These are phyloP conservation scores for Leguminivora glycinivorella DNA, from an alignment of 1,140 invertebrate genomes.

Conservation along the genomic window DNA sequence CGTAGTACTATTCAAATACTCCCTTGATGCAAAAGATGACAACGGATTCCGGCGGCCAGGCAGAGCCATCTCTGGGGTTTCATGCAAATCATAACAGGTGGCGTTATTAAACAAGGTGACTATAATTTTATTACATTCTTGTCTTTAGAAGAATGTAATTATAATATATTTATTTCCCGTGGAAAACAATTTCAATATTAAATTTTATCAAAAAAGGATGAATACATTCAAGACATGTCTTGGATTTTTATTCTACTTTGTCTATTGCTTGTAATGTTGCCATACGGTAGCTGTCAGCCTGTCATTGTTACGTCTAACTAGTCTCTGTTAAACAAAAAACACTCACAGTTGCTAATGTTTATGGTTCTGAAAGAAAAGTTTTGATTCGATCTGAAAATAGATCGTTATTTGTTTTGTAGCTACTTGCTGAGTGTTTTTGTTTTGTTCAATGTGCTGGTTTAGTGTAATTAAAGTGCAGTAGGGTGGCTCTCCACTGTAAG, in stretches of 20 bases:
- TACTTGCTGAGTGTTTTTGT: neutral
- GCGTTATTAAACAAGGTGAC: neutral
- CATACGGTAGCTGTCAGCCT: too few relatives aligned
- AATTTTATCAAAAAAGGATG: too few relatives aligned
- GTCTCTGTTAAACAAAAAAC: too few relatives aligned
- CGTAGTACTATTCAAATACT: neutral
- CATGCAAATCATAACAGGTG: neutral
- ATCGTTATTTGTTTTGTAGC: neutral
- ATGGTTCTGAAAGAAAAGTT: slow-evolving; percentile 11
- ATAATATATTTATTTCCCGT: too few relatives aligned
- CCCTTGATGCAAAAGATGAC: neutral
- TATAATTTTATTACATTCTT: too few relatives aligned
- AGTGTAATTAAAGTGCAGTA: neutral
- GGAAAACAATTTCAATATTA: too few relatives aligned
- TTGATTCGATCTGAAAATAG: neutral
- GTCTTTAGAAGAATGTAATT: too few relatives aligned
- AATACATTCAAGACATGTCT: too few relatives aligned
- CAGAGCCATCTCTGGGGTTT: neutral
- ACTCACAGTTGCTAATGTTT: neutral
- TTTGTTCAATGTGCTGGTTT: neutral
- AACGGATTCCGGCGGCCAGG: too few relatives aligned
- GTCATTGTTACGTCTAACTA: too few relatives aligned
- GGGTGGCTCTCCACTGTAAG: neutral
- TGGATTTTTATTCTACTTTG: too few relatives aligned
- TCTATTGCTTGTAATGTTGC: too few relatives aligned